Evolutionary conservation across 2,113 vertebrate species (phyloP).

Genomic region (Delphinapterus leucas): DNA sequence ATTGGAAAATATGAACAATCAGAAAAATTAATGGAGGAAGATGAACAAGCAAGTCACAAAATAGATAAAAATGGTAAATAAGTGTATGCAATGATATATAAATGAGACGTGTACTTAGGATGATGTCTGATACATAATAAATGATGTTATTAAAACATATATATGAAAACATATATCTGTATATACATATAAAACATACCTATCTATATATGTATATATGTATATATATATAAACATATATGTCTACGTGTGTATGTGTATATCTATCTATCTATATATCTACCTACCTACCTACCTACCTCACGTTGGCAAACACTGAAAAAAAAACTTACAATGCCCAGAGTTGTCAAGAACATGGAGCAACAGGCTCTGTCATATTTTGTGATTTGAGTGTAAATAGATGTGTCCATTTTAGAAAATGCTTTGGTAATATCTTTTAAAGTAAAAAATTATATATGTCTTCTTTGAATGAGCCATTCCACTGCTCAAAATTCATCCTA

Average conservation of each 20-base stretch:
- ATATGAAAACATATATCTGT: not conserved
- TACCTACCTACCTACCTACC: too few species aligned
- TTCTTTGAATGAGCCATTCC: not conserved
- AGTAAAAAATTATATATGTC: not conserved
- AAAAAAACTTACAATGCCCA: not conserved
- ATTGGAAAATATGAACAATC: not conserved
- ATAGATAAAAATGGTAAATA: slow-evolving; percentile 34
- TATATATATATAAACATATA: not conserved
- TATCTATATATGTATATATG: not conserved
- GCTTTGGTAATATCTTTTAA: not conserved
- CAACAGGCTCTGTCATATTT: not conserved
- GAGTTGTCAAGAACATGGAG: not conserved
- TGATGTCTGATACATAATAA: not conserved
- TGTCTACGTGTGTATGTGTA: too few species aligned
- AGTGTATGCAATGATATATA: slow-evolving; percentile 6
- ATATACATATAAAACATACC: not conserved
- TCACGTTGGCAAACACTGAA: not conserved
- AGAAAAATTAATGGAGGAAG: slow-evolving; percentile 15
- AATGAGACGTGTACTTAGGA: not conserved
- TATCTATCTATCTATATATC: too few species aligned
- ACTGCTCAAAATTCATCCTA: not conserved
- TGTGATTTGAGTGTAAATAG: not conserved
- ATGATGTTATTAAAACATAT: not conserved
- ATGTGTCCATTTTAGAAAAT: not conserved
- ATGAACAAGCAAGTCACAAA: not conserved